Evolutionary conservation across 2,888 invertebrate species (phyloP), one percentile per base, ranked within the genome.

Genomic region (Acleris literana): DNA sequence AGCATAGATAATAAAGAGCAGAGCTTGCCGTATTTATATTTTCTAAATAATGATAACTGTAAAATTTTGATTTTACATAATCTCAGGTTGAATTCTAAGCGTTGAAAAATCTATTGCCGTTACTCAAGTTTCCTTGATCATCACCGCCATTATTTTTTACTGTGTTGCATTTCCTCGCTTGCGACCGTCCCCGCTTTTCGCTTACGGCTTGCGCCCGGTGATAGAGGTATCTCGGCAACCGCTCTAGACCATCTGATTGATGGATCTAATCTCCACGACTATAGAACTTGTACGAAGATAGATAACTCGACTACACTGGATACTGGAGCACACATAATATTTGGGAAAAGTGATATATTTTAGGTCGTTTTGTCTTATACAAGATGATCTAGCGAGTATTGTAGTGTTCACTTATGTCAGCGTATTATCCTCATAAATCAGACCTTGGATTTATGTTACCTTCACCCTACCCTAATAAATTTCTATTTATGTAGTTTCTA

Each of bases 251-350:
- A 76, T 74, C 84, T 88, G 88, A 89, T 88, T 86, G 87, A 88
- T 88, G 81, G 79, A 74, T 83, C 81, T 85, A 87, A 86, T 87
- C 84, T 85, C 81, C 78, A 80, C 82, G 78, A 82, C 83, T 82
- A 83, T 81, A 80, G 78, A 80, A 83, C 79, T 78, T 78, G 75
- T 78, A 77, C 72, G 74, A 81, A 86, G 82, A 86, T 76, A 81
- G 77, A 86, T 82, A 77, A 77, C 78, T 71, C 61, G 70, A 68
- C 70, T 71, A 68, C 71, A 70, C 72, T 73, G 72, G 74, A 78
- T 76, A 76, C 75, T 64, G 64, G 68, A 64, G 70, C 69, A 70
- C 72, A 74, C 72, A 75, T 70, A 74, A 75, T 79, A 77, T 78
- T 77, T 66, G 39, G 62, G 25, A 62, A 57, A 56, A 62, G 56